A percentile compares a stretch with the other conserved stretches of the same genome.
phyloP scores from a whole-genome alignment of 2,113 vertebrate genomes.

The Trichechus manatus region DNA sequence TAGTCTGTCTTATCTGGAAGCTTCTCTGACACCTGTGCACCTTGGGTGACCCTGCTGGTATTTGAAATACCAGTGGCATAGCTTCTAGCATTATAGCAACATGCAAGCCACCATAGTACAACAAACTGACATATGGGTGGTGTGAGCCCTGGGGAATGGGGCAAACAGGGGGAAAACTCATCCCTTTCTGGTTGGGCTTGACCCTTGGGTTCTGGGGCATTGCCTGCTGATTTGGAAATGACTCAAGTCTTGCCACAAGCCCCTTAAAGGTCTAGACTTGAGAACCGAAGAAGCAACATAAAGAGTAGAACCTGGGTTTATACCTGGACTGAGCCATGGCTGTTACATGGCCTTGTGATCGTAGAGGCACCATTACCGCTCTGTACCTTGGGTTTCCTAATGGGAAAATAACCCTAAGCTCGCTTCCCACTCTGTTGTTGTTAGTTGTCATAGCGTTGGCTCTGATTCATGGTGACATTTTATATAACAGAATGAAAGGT shows the following conservation, averaged over 20 bases:
- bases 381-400: not conserved
- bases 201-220: not conserved
- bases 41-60: not conserved
- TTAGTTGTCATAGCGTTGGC: not conserved
- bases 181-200: not conserved
- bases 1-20: not conserved
- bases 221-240: not conserved
- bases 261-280: rapidly evolving
- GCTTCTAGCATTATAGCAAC: not conserved
- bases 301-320: rapidly evolving
- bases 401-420: rapidly evolving
- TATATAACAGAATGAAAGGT: not conserved
- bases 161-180: not conserved
- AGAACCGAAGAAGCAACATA: rapidly evolving
- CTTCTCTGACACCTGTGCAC: not conserved
- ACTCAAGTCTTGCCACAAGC: not conserved
- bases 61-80: not conserved
- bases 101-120: not conserved
- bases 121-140: not conserved
- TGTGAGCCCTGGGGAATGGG: rapidly evolving
- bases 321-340: rapidly evolving
- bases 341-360: not conserved
- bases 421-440: not conserved
- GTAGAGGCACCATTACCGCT: not conserved
- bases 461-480: not conserved